These are phyloP conservation scores for Venustoraphidia nigricollis DNA, from an alignment of 2,888 invertebrate genomes.

Conservation along the genomic window DNA sequence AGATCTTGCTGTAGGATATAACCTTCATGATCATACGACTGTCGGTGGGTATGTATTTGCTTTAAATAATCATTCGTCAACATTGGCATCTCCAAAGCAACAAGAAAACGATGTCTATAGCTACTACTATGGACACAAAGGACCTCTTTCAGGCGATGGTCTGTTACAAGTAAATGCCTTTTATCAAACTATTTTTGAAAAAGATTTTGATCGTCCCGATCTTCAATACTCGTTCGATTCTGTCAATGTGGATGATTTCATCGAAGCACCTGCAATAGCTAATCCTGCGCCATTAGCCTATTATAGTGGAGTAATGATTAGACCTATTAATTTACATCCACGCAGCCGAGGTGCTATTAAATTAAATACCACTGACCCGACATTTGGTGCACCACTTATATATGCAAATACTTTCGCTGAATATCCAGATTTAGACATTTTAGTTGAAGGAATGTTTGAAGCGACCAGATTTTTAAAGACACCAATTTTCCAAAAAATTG, in stretches of 20 bases:
- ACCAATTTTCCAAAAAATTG: constrained; percentile 37
- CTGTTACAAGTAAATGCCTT: constrained; percentile 42
- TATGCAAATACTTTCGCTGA: constrained; percentile 51
- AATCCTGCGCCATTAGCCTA: constrained; percentile 40
- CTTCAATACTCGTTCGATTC: constrained; percentile 51
- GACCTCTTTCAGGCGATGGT: constrained; percentile 38
- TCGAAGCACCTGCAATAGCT: constrained; percentile 34
- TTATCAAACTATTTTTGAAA: constrained; percentile 38
- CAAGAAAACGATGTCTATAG: constrained; percentile 28
- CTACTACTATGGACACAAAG: constrained; percentile 28
- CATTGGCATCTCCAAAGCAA: constrained; percentile 26
- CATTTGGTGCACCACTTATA: constrained; percentile 54
- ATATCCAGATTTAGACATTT: constrained; percentile 42
- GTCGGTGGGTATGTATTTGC: constrained; percentile 38
- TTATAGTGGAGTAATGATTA: constrained; percentile 41
- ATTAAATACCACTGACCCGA: constrained; percentile 53
- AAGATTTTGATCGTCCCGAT: constrained; percentile 36
- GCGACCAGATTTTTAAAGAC: constrained; percentile 42
- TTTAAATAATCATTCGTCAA: constrained; percentile 38
- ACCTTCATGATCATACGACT: constrained; percentile 62
- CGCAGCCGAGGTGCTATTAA: constrained; percentile 44
- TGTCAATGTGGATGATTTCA: constrained; percentile 37
- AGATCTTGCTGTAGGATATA: constrained; percentile 54
- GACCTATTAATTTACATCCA: constrained; percentile 45
- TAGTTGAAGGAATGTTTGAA: constrained; percentile 44